Conservation (phyloP, 2,797 vertebrate genomes). For the Schizopygopsis malacanthus region DNA sequence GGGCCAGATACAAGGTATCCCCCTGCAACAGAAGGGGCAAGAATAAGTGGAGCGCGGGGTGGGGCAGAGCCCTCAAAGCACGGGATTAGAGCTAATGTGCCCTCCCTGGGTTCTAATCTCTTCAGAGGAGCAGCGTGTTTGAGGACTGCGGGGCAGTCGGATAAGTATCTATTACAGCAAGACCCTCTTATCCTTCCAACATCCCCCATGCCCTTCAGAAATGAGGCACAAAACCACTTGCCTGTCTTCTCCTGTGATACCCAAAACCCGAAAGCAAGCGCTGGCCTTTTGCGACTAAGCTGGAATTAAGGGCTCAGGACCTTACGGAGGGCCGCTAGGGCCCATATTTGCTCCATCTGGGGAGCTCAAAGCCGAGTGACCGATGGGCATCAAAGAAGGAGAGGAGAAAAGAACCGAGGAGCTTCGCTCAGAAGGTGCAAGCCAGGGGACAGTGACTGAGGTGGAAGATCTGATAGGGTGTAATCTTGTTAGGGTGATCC, state of each 20-base stretch:
- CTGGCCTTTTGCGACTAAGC: slow-evolving; percentile 82
- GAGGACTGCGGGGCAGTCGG: slow-evolving; percentile 83
- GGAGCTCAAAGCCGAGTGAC: slow-evolving; percentile 76
- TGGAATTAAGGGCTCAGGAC: slow-evolving; percentile 83
- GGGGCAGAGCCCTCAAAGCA: slow-evolving; percentile 82
- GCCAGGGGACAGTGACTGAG: slow-evolving; percentile 41
- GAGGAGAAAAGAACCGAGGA: slow-evolving; percentile 48
- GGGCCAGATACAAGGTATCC: slow-evolving; percentile 76
- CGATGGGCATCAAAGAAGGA: slow-evolving; percentile 75
- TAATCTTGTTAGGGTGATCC: slow-evolving; percentile 66
- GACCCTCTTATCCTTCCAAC: slow-evolving; percentile 79
- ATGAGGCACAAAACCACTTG: slow-evolving; percentile 82
- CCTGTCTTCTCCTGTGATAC: slow-evolving; percentile 80
- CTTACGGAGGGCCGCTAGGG: slow-evolving; percentile 74
- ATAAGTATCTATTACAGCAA: slow-evolving; percentile 91
- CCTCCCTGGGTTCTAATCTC: slow-evolving; percentile 87
- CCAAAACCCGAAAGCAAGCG: slow-evolving; percentile 79
- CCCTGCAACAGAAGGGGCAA: slow-evolving; percentile 75
- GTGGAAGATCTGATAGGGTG: slow-evolving; percentile 63
- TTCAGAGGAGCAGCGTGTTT: slow-evolving; percentile 86
- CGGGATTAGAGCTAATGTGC: slow-evolving; percentile 88
- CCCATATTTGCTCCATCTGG: slow-evolving; percentile 87
- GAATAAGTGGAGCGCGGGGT: slow-evolving; percentile 76
- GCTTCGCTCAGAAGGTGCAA: slow-evolving; percentile 27
- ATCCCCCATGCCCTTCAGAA: slow-evolving; percentile 69